Conservation (phyloP, 2,113 vertebrate species). For the Aptenodytes patagonicus region DNA sequence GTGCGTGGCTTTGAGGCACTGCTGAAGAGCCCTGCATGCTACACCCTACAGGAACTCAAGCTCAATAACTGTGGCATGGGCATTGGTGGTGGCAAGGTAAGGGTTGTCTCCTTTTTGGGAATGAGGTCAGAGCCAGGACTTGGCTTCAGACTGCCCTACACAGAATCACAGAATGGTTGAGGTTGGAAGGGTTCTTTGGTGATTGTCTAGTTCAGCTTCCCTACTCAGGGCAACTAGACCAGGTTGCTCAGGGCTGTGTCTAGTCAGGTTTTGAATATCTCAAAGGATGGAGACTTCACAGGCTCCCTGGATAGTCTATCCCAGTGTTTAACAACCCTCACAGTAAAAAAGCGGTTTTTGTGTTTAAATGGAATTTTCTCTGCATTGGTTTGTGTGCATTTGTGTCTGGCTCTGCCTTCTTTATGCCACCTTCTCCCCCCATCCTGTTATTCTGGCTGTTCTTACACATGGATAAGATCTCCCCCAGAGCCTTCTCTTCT, state of each 20-base stretch:
- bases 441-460: not conserved
- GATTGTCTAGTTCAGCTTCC: not conserved
- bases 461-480: not conserved
- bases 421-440: not conserved
- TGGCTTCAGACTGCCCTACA: not conserved
- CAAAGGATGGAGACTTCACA: not conserved
- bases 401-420: not conserved
- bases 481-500: not conserved
- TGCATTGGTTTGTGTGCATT: not conserved
- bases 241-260: not conserved
- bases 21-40: slow-evolving; percentile 88
- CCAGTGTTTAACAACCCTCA: not conserved
- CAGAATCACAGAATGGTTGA: not conserved
- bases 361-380: not conserved
- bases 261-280: not conserved
- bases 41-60: slow-evolving; percentile 87
- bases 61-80: slow-evolving; percentile 99
- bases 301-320: not conserved
- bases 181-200: not conserved
- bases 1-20: slow-evolving; percentile 90
- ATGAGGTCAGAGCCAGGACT: not conserved
- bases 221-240: not conserved
- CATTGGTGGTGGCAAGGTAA: slow-evolving; percentile 93
- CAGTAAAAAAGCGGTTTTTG: not conserved
- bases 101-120: not conserved